A percentile compares a stretch with the other conserved stretches of the same genome.
phyloP scores from a whole-genome alignment of 2,113 vertebrate species.

The Castor canadensis region DNA sequence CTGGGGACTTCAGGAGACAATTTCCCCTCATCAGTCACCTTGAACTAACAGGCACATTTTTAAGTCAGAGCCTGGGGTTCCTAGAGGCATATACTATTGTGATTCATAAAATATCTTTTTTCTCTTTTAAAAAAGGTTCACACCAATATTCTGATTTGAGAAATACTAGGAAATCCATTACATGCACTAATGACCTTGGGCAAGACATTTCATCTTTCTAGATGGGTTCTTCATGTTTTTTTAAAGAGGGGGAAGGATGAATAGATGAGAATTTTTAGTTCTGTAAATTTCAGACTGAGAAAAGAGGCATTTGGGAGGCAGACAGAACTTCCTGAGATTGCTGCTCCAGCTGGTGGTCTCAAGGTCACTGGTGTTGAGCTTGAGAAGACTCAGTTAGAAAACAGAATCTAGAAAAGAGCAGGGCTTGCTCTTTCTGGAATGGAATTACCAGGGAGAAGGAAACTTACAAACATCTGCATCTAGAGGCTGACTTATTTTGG shows the following conservation, averaged over 20 bases:
- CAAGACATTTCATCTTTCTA: neutral
- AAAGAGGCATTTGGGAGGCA: neutral
- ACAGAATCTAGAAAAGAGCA: neutral
- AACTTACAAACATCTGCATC: neutral
- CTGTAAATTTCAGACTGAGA: neutral
- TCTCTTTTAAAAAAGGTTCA: constrained; percentile 1
- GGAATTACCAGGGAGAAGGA: constrained; percentile 38
- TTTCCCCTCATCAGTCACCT: neutral
- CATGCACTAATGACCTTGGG: neutral
- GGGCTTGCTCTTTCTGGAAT: neutral
- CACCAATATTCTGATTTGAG: neutral
- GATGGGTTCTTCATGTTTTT: neutral
- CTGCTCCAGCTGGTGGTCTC: neutral
- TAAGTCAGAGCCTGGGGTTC: neutral
- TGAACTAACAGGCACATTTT: neutral
- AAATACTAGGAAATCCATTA: neutral
- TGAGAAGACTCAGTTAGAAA: neutral
- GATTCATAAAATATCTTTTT: neutral
- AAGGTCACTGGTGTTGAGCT: constrained; percentile 5
- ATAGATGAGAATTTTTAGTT: constrained; percentile 26
- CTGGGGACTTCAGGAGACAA: neutral
- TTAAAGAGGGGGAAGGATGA: neutral
- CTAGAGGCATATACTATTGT: neutral
- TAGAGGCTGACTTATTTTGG: constrained; percentile 40
- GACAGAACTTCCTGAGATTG: constrained; percentile 17